These are phyloP conservation scores for Acanthoscelides obtectus DNA, from an alignment of 2,888 invertebrate genomes.

Conservation along the genomic window DNA sequence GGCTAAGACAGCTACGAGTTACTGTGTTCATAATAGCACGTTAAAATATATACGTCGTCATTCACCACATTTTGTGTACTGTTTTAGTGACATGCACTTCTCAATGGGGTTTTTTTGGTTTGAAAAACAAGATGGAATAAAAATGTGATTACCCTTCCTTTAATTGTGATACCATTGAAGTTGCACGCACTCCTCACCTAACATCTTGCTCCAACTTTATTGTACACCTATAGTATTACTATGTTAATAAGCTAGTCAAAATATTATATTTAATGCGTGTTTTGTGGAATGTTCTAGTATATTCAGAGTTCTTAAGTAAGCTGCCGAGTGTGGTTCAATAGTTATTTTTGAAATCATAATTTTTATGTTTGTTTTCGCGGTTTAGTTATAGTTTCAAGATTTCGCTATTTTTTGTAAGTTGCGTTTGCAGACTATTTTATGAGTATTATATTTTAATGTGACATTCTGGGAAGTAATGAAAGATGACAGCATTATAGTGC, in stretches of 20 bases:
- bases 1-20: too few relatives aligned
- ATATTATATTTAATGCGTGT: slow-evolving; percentile 4
- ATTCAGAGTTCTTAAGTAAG: slow-evolving; percentile 4
- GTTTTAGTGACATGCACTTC: too few relatives aligned
- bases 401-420: too few relatives aligned
- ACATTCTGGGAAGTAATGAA: too few relatives aligned
- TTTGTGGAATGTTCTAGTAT: slow-evolving; percentile 5
- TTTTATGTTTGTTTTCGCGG: not conserved
- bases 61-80: too few relatives aligned
- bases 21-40: too few relatives aligned
- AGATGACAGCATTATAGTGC: too few relatives aligned
- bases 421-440: too few relatives aligned
- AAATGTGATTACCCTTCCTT: not conserved
- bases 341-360: not conserved
- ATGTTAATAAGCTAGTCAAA: slow-evolving; percentile 40
- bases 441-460: too few relatives aligned
- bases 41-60: too few relatives aligned
- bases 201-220: slow-evolving; percentile 42
- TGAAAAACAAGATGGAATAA: not conserved
- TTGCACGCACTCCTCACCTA: slow-evolving; percentile 21
- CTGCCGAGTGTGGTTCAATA: not conserved
- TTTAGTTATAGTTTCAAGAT: too few relatives aligned
- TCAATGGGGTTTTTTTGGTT: not conserved
- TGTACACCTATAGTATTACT: slow-evolving; percentile 42
- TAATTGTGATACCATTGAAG: not conserved